phyloP scores from a whole-genome alignment of 37 sponge, comb jelly and placozoan species.

The Hormiphora californensis region DNA sequence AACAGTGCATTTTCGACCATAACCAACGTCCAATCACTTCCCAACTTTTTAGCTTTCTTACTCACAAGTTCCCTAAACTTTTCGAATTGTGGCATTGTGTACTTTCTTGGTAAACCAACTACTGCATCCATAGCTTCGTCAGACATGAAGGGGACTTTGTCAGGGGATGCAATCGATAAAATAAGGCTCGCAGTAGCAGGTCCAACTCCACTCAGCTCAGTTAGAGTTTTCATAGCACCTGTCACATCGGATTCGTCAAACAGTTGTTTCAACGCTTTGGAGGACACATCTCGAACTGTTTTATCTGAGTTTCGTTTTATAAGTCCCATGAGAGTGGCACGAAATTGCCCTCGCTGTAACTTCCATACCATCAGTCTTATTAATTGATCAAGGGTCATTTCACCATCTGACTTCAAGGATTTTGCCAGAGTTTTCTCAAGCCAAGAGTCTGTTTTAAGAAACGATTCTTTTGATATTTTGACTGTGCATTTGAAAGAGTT shows the following conservation, averaged over 20 bases:
- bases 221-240: not conserved
- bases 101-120: constrained; percentile 2
- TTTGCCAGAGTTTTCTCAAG: not conserved
- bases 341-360: constrained; percentile 17
- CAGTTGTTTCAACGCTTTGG: not conserved
- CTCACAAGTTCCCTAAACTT: not conserved
- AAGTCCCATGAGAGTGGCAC: constrained; percentile 29
- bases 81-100: not conserved
- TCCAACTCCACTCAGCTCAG: not conserved
- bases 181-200: constrained; percentile 47
- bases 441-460: not conserved
- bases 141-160: constrained; percentile 35
- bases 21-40: not conserved
- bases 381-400: not conserved
- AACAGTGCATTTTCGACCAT: constrained; percentile 4
- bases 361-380: constrained; percentile 20
- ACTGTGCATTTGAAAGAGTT: constrained; percentile 1
- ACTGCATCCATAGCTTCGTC: constrained; percentile 46
- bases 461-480: constrained; percentile 18
- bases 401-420: not conserved
- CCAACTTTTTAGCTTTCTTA: not conserved
- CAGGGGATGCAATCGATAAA: not conserved
- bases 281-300: not conserved
- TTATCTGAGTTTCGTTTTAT: not conserved
- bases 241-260: not conserved